Evolutionary conservation across 2,797 vertebrate species (phyloP).

Genomic region (Pipistrellus kuhlii): DNA sequence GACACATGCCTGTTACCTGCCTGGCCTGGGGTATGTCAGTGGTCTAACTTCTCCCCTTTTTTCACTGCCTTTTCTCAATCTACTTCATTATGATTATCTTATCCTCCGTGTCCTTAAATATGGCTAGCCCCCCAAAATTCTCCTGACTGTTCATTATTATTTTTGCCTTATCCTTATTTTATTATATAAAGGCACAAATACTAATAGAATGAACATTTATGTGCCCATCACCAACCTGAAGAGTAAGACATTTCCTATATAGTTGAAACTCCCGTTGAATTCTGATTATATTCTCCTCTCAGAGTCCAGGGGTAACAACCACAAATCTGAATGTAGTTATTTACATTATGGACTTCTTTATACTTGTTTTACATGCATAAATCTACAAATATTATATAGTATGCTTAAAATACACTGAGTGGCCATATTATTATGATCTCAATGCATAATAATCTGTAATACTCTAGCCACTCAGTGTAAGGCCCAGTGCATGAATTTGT

Average conservation of each 20-base stretch:
- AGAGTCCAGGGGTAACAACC: background rate
- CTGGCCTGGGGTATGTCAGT: background rate
- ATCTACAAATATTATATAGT: background rate
- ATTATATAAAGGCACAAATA: slow-evolving; percentile 32
- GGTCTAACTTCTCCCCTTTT: background rate
- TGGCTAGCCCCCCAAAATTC: background rate
- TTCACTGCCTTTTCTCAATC: background rate
- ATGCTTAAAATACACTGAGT: background rate
- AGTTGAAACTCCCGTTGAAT: background rate
- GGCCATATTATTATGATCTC: too few relatives aligned
- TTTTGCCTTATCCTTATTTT: slow-evolving; percentile 7
- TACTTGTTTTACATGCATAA: background rate
- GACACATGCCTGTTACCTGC: background rate
- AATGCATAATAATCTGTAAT: too few relatives aligned
- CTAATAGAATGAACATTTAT: background rate
- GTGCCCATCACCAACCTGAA: background rate
- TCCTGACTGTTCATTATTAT: background rate
- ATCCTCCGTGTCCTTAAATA: background rate
- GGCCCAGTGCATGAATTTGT: too few relatives aligned
- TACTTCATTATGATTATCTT: background rate
- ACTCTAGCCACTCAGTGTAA: too few relatives aligned
- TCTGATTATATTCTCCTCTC: background rate
- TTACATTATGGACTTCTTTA: background rate
- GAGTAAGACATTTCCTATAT: background rate
- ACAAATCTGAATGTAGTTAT: background rate